These are phyloP conservation scores for Lymantria monacha DNA, from an alignment of 2,888 invertebrate genomes.

Conservation along the genomic window DNA sequence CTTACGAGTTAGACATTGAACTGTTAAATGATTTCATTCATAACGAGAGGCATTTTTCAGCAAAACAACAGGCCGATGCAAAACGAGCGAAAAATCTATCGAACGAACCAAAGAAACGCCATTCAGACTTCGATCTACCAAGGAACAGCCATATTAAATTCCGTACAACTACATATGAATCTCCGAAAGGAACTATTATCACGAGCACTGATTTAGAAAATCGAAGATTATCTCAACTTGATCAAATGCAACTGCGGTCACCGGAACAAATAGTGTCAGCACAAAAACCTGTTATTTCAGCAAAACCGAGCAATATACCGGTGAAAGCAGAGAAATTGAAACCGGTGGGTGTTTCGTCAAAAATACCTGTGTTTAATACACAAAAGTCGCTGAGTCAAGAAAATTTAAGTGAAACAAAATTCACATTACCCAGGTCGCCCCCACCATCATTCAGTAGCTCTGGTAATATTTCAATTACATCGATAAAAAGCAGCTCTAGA, in stretches of 20 bases:
- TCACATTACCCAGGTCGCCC: conserved; percentile 67
- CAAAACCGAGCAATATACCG: conserved; percentile 76
- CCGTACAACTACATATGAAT: conserved; percentile 84
- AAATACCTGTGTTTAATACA: conserved; percentile 76
- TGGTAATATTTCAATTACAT: conserved; percentile 82
- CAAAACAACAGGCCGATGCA: conserved; percentile 62
- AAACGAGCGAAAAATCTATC: conserved; percentile 64
- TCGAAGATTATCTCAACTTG: conserved; percentile 80
- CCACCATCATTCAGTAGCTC: conserved; percentile 67
- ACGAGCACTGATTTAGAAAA: conserved; percentile 79
- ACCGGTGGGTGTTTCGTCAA: conserved; percentile 65
- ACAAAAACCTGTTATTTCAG: conserved; percentile 64
- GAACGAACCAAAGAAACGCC: conserved; percentile 75
- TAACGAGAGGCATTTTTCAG: conserved; percentile 71
- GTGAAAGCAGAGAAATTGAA: conserved; percentile 66
- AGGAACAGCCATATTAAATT: conserved; percentile 83
- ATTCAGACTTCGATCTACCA: conserved; percentile 77
- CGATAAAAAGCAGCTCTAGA: conserved; percentile 83
- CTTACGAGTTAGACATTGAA: conserved; percentile 72
- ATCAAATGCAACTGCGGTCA: conserved; percentile 67
- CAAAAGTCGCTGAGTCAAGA: conserved; percentile 78
- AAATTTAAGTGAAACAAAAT: conserved; percentile 66
- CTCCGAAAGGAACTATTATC: conserved; percentile 78
- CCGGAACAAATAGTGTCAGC: conserved; percentile 42
- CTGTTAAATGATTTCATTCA: conserved; percentile 73